A percentile compares a stretch with the other conserved stretches of the same genome.
Evolutionary conservation across 2,888 invertebrate genomes (phyloP).

Genomic region (Hirtodrosophila cameraria): DNA sequence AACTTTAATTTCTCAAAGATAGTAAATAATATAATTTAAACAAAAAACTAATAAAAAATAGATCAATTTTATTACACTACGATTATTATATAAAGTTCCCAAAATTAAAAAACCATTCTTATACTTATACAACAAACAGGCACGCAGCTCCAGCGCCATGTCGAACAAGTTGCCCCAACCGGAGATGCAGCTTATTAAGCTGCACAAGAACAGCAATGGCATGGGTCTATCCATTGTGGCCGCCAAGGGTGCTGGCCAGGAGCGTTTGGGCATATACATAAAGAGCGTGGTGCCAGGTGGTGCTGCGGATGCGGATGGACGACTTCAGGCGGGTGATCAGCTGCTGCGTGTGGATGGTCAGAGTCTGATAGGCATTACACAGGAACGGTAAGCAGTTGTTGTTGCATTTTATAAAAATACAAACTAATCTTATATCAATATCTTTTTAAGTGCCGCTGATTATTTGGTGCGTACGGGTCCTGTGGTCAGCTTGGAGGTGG

Average conservation of each 20-base stretch:
- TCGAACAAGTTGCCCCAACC: conserved; percentile 88
- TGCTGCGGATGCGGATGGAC: conserved; percentile 96
- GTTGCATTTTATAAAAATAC: too few species aligned
- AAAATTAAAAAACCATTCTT: too few species aligned
- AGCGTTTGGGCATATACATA: conserved; percentile 97
- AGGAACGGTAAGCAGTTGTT: conserved; percentile 88
- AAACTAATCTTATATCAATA: too few species aligned
- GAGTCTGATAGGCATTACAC: conserved; percentile 93
- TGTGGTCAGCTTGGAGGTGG: conserved; percentile 96
- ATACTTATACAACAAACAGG: conserved; percentile 79
- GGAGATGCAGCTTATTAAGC: conserved; percentile 92
- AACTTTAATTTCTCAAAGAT: too few species aligned
- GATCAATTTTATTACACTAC: too few species aligned
- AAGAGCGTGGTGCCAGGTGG: conserved; percentile 98
- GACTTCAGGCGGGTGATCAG: conserved; percentile 98
- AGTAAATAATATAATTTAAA: too few species aligned
- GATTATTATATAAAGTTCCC: not conserved
- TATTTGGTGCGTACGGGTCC: conserved; percentile 97
- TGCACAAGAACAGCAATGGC: conserved; percentile 97
- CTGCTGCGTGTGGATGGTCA: conserved; percentile 98
- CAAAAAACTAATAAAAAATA: too few species aligned
- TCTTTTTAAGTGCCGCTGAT: conserved; percentile 92
- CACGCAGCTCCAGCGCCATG: conserved; percentile 88
- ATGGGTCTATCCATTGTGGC: conserved; percentile 99
- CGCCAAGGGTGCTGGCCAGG: conserved; percentile 94